Evolutionary conservation across 2,113 vertebrate species (phyloP).

Genomic region (Charadrius vociferus): DNA sequence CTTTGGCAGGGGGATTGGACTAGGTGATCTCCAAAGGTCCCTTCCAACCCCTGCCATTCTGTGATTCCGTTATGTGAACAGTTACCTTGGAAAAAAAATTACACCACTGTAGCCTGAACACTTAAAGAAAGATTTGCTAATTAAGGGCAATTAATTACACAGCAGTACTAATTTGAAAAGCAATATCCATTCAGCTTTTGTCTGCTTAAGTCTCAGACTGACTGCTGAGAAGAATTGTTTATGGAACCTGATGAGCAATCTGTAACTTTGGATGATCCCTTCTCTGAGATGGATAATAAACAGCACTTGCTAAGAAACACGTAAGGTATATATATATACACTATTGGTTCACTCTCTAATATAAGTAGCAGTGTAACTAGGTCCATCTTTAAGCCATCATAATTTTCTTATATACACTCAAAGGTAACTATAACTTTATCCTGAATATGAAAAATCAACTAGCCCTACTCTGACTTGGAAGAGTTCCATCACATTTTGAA

Average conservation of each 20-base stretch:
- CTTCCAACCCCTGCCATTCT: too few species aligned
- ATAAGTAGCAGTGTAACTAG: not conserved
- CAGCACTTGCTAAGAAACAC: not conserved
- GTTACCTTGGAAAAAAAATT: slow-evolving; percentile 18
- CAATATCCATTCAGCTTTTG: not conserved
- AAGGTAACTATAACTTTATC: not conserved
- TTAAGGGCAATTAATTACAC: slow-evolving; percentile 35
- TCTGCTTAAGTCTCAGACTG: not conserved
- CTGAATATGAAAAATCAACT: not conserved
- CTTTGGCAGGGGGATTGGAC: too few species aligned
- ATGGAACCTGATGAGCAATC: not conserved
- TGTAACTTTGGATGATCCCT: not conserved
- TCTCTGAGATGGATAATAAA: not conserved
- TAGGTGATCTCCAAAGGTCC: too few species aligned
- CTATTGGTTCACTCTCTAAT: not conserved
- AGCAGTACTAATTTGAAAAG: slow-evolving; percentile 5
- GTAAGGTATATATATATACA: accelerated
- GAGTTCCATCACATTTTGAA: not conserved
- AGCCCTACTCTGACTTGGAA: not conserved
- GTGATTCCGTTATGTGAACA: not conserved
- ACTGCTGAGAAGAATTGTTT: not conserved
- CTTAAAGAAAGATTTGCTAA: slow-evolving; percentile 1
- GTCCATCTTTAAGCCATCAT: not conserved
- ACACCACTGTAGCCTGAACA: not conserved
- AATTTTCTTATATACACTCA: not conserved